phyloP scores from a whole-genome alignment of 2,888 invertebrate genomes.

The Napeogenes inachia region DNA sequence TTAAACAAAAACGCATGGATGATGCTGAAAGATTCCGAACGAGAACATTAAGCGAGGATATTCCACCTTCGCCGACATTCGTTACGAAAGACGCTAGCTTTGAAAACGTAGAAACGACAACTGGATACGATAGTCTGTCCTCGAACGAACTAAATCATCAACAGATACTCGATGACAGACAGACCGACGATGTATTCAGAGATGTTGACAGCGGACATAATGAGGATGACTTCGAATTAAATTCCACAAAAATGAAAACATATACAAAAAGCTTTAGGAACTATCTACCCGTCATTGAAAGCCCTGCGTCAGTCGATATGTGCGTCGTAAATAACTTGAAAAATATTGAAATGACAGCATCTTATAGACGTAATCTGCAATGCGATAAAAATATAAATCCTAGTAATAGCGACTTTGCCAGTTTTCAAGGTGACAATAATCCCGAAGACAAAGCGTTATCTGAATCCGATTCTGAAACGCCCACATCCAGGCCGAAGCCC shows the following conservation, averaged over 20 bases:
- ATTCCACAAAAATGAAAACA: conserved; percentile 77
- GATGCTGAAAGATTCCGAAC: conserved; percentile 86
- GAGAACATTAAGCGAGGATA: conserved; percentile 79
- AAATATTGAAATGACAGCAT: conserved; percentile 67
- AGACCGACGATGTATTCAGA: conserved; percentile 50
- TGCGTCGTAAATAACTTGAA: conserved; percentile 69
- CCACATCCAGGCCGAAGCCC: conserved; percentile 65
- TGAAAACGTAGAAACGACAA: conserved; percentile 69
- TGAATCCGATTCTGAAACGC: conserved; percentile 63
- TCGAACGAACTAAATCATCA: conserved; percentile 66
- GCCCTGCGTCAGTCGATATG: conserved; percentile 65
- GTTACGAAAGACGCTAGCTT: conserved; percentile 67
- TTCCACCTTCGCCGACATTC: conserved; percentile 71
- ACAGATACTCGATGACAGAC: conserved; percentile 51
- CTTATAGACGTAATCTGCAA: conserved; percentile 47
- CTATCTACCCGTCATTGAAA: conserved; percentile 69
- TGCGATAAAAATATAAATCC: conserved; percentile 48
- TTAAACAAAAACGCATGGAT: conserved; percentile 78
- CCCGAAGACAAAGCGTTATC: conserved; percentile 75
- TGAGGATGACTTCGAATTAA: conserved; percentile 83
- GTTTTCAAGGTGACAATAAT: conserved; percentile 77
- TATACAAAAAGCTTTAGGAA: conserved; percentile 76
- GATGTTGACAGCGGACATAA: conserved; percentile 82
- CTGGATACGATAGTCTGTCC: conserved; percentile 69
- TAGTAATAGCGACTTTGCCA: conserved; percentile 64